A percentile compares a stretch with the other conserved stretches of the same genome.
phyloP scores from a whole-genome alignment of 1,140 invertebrate species.

The Euglossa dilemma region DNA sequence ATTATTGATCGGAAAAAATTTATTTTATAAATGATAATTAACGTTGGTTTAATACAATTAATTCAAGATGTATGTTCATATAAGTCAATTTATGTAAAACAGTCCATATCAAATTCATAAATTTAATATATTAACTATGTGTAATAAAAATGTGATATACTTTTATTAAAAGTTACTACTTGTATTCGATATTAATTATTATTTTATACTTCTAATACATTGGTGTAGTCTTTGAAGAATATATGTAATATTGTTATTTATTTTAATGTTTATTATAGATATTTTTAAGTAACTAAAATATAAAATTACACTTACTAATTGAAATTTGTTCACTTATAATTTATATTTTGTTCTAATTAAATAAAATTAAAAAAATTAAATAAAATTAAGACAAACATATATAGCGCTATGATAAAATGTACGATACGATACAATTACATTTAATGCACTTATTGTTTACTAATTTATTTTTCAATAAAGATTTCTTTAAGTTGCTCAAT shows the following conservation, averaged over 20 bases:
- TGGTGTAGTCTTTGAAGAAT: neutral
- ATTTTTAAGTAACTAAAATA: neutral
- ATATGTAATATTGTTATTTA: constrained; percentile 3
- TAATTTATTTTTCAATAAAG: neutral
- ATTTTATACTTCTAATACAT: neutral
- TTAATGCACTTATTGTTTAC: neutral
- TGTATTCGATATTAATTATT: neutral
- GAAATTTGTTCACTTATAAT: too few relatives aligned
- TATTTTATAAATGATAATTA: neutral
- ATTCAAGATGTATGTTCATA: neutral
- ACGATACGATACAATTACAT: too few relatives aligned
- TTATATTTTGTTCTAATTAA: too few relatives aligned
- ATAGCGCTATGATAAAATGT: too few relatives aligned
- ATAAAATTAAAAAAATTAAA: too few relatives aligned
- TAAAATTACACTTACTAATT: too few relatives aligned
- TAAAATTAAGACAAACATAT: too few relatives aligned
- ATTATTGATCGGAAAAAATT: neutral
- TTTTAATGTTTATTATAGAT: neutral
- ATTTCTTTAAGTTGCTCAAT: neutral
- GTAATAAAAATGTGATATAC: constrained; percentile 37
- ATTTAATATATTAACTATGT: neutral
- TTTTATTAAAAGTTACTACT: constrained; percentile 11
- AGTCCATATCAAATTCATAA: constrained; percentile 1
- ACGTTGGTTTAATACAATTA: neutral
- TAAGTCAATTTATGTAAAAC: neutral